Percentiles rank a stretch among this genome's conserved stretches.
Evolutionary conservation across 1,140 invertebrate species (phyloP).

Genomic region (Bombyx mori): DNA sequence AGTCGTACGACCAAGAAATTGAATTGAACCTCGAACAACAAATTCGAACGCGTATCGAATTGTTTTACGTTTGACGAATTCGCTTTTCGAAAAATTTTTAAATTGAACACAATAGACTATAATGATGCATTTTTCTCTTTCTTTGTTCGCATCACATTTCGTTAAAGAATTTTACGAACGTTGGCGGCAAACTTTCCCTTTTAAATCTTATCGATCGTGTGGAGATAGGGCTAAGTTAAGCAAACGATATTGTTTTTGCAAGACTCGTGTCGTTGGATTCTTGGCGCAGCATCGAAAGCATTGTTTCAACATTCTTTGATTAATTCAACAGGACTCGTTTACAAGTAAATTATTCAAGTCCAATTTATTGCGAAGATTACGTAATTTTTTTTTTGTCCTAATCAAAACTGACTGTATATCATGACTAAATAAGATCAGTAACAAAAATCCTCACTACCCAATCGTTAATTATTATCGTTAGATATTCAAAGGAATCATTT

Average conservation of each 20-base stretch:
- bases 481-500: constrained; percentile 42
- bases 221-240: constrained; percentile 50
- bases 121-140: constrained; percentile 60
- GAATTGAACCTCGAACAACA: constrained; percentile 66
- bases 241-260: constrained; percentile 34
- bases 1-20: constrained; percentile 60
- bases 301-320: constrained; percentile 35
- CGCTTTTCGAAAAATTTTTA: constrained; percentile 61
- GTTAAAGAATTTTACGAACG: constrained; percentile 43
- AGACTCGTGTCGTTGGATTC: constrained; percentile 44
- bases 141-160: constrained; percentile 52
- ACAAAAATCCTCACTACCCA: too few relatives aligned
- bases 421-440: too few relatives aligned
- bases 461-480: too few relatives aligned
- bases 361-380: too few relatives aligned
- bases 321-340: constrained; percentile 21
- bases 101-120: constrained; percentile 66
- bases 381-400: too few relatives aligned
- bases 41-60: constrained; percentile 70
- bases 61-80: constrained; percentile 70
- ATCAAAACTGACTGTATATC: too few relatives aligned
- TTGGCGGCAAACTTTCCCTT: constrained; percentile 20
- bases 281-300: constrained; percentile 26
- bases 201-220: constrained; percentile 56
- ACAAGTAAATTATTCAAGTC: too few relatives aligned